Evolutionary conservation across 2,888 invertebrate species (phyloP).

Genomic region (Heliconius ethilla): DNA sequence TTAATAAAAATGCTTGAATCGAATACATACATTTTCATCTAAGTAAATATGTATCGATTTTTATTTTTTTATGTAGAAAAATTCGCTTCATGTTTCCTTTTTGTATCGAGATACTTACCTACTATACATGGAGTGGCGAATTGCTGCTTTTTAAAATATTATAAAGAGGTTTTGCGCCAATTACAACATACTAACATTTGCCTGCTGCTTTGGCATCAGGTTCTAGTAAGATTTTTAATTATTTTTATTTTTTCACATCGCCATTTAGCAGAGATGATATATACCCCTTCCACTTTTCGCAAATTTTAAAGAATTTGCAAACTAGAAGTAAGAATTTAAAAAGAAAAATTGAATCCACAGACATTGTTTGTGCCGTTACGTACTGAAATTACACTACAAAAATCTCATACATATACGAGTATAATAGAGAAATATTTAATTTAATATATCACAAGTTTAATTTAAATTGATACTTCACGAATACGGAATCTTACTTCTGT

Average conservation of each 20-base stretch:
- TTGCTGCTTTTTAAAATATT: background rate
- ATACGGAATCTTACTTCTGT: background rate
- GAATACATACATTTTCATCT: background rate
- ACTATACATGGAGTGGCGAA: background rate
- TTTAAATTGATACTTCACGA: background rate
- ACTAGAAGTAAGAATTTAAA: too few relatives aligned
- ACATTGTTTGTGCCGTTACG: too few relatives aligned
- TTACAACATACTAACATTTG: background rate
- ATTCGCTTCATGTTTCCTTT: background rate
- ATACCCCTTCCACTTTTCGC: too few relatives aligned
- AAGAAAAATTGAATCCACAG: too few relatives aligned
- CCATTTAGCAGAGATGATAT: background rate
- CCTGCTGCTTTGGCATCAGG: background rate
- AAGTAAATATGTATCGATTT: background rate
- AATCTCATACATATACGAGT: too few relatives aligned
- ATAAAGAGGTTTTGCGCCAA: background rate
- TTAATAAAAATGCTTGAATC: background rate
- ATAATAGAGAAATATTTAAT: background rate
- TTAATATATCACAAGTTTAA: background rate
- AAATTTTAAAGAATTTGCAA: background rate
- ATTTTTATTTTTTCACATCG: background rate
- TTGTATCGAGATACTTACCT: background rate
- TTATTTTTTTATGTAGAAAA: background rate
- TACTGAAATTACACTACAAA: too few relatives aligned
- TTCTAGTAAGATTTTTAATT: background rate